Percentiles rank a stretch among this genome's conserved stretches.
Evolutionary conservation across 2,113 vertebrate genomes (phyloP).

Genomic region (Pomatorhinus ruficollis): DNA sequence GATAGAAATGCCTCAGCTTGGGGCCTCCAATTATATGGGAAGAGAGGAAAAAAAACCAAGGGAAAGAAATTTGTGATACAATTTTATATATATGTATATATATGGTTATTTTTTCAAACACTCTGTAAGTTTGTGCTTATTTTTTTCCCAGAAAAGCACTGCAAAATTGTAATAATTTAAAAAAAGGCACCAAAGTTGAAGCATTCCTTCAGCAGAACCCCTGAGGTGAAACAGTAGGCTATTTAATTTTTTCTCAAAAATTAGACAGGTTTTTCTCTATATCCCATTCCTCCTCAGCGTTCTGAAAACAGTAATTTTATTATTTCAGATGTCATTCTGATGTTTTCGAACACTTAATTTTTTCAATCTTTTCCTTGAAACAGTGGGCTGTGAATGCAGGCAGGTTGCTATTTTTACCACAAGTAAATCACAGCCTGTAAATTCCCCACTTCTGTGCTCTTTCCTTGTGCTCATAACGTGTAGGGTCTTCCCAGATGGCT

Average conservation of each 20-base stretch:
- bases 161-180: background rate
- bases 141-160: background rate
- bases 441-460: background rate
- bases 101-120: background rate
- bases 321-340: background rate
- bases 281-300: background rate
- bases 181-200: background rate
- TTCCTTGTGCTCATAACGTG: background rate
- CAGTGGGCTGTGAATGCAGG: background rate
- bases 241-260: background rate
- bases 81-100: background rate
- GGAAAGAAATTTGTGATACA: background rate
- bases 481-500: background rate
- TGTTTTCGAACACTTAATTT: background rate
- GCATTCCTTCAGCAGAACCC: background rate
- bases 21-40: background rate
- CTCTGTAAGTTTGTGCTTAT: background rate
- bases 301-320: background rate
- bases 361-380: background rate
- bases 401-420: background rate
- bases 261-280: background rate
- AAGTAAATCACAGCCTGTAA: background rate
- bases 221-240: background rate
- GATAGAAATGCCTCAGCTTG: background rate
- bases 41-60: rapidly evolving